Conservation (phyloP, 35 echinoderm and acorn worm genomes). For the Lytechinus pictus region DNA sequence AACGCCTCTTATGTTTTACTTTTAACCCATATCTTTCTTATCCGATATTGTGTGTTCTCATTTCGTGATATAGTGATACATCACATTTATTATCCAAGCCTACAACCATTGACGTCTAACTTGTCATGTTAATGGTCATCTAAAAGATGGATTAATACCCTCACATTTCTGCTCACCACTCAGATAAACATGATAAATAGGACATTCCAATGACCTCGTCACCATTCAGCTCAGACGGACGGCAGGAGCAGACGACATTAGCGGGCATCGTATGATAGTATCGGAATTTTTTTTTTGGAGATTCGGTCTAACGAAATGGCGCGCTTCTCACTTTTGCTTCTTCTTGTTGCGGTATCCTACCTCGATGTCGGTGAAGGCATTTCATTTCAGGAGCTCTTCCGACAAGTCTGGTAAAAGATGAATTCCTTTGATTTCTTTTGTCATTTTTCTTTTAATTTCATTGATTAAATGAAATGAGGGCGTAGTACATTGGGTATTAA, state of each 20-base stretch:
- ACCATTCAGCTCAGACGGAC: neutral
- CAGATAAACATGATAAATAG: neutral
- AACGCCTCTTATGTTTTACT: too few relatives aligned
- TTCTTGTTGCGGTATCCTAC: too few relatives aligned
- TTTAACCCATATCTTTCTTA: too few relatives aligned
- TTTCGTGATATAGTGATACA: neutral
- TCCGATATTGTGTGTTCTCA: too few relatives aligned
- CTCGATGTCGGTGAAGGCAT: neutral
- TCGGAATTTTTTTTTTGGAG: neutral
- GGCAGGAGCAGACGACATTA: neutral
- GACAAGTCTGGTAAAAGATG: neutral
- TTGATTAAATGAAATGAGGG: too few relatives aligned
- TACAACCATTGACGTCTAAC: neutral
- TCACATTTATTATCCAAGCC: neutral
- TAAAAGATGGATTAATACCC: neutral
- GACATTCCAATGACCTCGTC: neutral
- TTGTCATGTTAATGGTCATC: neutral
- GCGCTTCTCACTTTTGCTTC: neutral
- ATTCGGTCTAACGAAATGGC: neutral
- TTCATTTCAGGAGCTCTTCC: neutral
- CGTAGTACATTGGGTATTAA: too few relatives aligned
- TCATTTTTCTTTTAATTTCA: too few relatives aligned
- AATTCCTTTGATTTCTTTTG: too few relatives aligned
- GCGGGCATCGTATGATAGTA: neutral
- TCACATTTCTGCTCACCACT: neutral